Evolutionary conservation across 2,113 vertebrate genomes (phyloP).

Genomic region (Circaetus cinerascens): DNA sequence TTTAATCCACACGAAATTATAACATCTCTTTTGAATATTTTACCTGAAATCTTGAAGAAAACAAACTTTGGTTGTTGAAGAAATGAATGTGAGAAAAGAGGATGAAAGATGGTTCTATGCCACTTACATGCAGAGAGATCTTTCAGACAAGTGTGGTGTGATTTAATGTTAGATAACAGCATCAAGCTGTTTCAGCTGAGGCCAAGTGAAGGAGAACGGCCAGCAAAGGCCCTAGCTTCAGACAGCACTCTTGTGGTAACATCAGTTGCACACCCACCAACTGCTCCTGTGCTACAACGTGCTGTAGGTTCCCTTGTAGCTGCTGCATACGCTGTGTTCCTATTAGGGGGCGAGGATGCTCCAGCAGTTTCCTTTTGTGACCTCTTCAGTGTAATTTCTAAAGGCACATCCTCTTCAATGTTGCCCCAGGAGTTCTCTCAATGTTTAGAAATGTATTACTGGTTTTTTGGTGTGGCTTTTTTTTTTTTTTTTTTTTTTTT

Average conservation of each 20-base stretch:
- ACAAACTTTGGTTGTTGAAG: neutral
- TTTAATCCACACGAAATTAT: neutral
- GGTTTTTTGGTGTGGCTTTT: accelerated
- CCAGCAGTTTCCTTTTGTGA: neutral
- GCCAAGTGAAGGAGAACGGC: neutral
- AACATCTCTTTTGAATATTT: neutral
- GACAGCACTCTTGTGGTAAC: too few relatives aligned
- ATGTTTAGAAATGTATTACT: neutral
- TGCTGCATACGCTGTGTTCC: neutral
- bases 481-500: neutral
- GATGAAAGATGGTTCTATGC: neutral
- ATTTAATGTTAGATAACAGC: neutral
- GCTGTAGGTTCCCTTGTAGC: neutral
- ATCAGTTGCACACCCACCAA: neutral
- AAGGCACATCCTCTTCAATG: accelerated
- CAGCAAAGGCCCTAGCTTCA: too few relatives aligned
- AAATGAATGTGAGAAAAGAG: neutral
- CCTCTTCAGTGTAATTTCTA: neutral
- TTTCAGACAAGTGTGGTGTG: neutral
- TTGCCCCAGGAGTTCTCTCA: neutral
- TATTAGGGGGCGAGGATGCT: neutral
- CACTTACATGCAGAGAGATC: neutral
- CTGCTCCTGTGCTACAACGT: accelerated
- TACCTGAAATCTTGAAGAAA: neutral
- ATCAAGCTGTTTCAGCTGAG: neutral